Evolutionary conservation across 2,888 invertebrate genomes (phyloP), one percentile per base, ranked within the genome.

Genomic region (Cryptus armator): DNA sequence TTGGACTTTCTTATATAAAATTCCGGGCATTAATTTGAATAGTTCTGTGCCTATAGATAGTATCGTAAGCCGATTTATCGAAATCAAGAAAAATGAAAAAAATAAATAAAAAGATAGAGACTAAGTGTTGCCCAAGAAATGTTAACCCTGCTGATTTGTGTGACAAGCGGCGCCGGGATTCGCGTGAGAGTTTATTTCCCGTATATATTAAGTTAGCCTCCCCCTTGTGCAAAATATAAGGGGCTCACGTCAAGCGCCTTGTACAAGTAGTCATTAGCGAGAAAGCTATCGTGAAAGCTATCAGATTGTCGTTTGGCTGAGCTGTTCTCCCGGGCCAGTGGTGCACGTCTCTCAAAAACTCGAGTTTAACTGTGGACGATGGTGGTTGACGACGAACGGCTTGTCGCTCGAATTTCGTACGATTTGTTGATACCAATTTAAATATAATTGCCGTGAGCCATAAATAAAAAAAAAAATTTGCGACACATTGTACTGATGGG

Each of bases 221-320:
- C 9, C n/a, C 10, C 24, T 48, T 24, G 46, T 19, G 43, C 16
- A 43, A 37, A 53, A 66, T 59, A 19, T 10, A 16, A 44, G 53
- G 48, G 51, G 9, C 29, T 71, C 44, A 53, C 53, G 81, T 74
- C 62, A 81, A 67, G 62, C 10, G 48, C 43, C 48, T 19, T 70
- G 70, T 75, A 70, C 66, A 78, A 79, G 66, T 71, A 48, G 78
- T 70, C 74, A 81, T 85, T 78, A 85, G 64, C 53, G 24, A 16
- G 78, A 79, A 53, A n/a, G n/a, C 62, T 74, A 72, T 77, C 84
- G 67, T 62, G 67, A 43, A 53, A 75, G 70, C 70, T 81, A 85
- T 81, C 68, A 66, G 74, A 77, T 77, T 44, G 67, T 74, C 72
- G 77, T 81, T 84, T 81, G 81, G 71, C 46, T 72, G 71, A 62